Evolutionary conservation across 2,113 vertebrate species (phyloP).

Genomic region (Saccopteryx leptura): DNA sequence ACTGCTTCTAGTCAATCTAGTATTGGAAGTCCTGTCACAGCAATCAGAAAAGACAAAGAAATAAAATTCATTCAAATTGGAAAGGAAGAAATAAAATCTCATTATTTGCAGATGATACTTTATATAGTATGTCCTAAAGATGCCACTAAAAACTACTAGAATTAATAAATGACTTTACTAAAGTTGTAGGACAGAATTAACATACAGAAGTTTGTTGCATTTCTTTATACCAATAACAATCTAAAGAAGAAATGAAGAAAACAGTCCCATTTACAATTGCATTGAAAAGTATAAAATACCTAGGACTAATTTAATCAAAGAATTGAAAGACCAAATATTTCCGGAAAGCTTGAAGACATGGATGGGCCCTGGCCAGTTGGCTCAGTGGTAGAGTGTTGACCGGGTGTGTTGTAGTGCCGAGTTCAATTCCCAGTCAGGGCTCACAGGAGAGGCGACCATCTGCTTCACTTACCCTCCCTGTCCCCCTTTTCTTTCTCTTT

Average conservation of each 20-base stretch:
- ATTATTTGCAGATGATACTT: background rate
- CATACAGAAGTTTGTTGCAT: background rate
- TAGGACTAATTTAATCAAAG: background rate
- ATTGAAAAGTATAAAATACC: background rate
- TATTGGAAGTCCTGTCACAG: background rate
- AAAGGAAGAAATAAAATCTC: background rate
- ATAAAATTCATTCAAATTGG: background rate
- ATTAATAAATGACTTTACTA: background rate
- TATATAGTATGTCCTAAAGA: background rate
- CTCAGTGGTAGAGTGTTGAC: no score
- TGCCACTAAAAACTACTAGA: background rate
- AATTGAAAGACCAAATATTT: background rate
- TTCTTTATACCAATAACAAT: background rate
- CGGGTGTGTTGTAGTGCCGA: no score
- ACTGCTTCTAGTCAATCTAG: no score
- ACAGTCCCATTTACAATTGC: background rate
- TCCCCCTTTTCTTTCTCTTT: no score
- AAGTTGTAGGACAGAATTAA: background rate
- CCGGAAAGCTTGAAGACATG: background rate
- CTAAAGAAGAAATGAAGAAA: background rate
- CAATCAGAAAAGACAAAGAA: background rate
- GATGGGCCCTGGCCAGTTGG: no score
- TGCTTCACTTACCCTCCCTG: no score
- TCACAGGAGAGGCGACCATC: no score
- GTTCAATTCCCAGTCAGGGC: no score